Evolutionary conservation across 2,797 vertebrate genomes (phyloP), one percentile per base, ranked within the genome.

Genomic region (Rhinatrema bivittatum): DNA sequence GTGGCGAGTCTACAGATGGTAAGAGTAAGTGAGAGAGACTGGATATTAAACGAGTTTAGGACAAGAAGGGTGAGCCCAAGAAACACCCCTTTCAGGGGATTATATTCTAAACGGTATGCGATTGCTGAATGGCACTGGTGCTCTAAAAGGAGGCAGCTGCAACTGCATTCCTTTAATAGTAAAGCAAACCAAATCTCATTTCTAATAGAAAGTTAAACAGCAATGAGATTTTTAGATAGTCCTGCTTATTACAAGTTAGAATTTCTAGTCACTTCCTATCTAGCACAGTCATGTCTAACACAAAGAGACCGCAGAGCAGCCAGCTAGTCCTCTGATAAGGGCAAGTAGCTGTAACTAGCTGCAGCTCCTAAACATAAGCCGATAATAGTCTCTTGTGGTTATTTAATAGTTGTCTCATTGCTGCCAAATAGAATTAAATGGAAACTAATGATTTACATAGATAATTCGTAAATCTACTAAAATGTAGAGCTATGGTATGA

Each of bases 11-110:
- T 38, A 38, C 61, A 30, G 63, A 66, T 63, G 46, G 74, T 74
- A 68, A 64, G 74, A 72, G 74, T 74, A 65, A 76, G 71, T 55
- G 60, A 60, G 46, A 33, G 59, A 63, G 56, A 63, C 35, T 50
- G 73, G 71, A 62, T 49, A 42, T 78, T 69, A 79, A 72, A 76
- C 62, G 36, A 52, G 56, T 44, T 42, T 39, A 44, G 24, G 55
- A 54, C 63, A 60, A 29, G 56, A 42, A 49, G 62, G 68, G 48
- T 42, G 62, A 56, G 60, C 59, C 57, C 42, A 42, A 30, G 46
- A 29, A 45, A 17, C 12, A 45, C 70, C 58, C 38, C 52, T 35
- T 47, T n/a, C n/a, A n/a, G n/a, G n/a, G n/a, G n/a, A n/a, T n/a
- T n/a, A n/a, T n/a, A n/a, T n/a, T n/a, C 56, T 48, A 33, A 44